Conservation (phyloP, 2,113 vertebrate genomes). For the Cisticola juncidis region DNA sequence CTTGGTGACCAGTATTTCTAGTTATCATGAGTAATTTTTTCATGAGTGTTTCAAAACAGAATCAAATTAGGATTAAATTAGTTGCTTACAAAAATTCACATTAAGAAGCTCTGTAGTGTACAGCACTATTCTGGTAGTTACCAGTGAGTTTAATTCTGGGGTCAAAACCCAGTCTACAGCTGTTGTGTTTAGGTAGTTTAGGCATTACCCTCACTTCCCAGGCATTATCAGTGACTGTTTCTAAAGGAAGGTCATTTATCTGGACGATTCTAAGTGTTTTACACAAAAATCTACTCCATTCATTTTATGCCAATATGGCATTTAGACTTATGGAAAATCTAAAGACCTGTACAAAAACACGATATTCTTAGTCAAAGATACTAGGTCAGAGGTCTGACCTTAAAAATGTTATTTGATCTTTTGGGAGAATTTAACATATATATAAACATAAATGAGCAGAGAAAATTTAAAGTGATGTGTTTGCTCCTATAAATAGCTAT, state of each 20-base stretch:
- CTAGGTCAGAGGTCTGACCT: not conserved
- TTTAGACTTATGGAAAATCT: not conserved
- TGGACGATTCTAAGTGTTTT: not conserved
- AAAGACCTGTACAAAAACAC: not conserved
- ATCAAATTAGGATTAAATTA: not conserved
- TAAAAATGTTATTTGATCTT: not conserved
- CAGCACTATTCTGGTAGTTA: not conserved
- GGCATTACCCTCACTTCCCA: not conserved
- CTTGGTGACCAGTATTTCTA: not conserved
- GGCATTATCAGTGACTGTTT: not conserved
- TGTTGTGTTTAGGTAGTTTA: not conserved
- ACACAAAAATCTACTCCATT: not conserved
- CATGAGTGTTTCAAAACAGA: not conserved
- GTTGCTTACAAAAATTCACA: not conserved
- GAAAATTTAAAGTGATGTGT: not conserved
- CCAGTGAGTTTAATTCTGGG: not conserved
- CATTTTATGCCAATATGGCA: not conserved
- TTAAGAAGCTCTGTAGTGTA: not conserved
- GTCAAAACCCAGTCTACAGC: not conserved
- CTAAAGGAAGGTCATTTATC: not conserved
- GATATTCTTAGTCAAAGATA: not conserved
- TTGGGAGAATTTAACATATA: not conserved
- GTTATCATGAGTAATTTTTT: not conserved
- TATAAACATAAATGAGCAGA: not conserved
- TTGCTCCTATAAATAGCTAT: not conserved